Base-by-base conservation (phyloP, 2,113 vertebrate genomes). In the Xenopus laevis region DNA sequence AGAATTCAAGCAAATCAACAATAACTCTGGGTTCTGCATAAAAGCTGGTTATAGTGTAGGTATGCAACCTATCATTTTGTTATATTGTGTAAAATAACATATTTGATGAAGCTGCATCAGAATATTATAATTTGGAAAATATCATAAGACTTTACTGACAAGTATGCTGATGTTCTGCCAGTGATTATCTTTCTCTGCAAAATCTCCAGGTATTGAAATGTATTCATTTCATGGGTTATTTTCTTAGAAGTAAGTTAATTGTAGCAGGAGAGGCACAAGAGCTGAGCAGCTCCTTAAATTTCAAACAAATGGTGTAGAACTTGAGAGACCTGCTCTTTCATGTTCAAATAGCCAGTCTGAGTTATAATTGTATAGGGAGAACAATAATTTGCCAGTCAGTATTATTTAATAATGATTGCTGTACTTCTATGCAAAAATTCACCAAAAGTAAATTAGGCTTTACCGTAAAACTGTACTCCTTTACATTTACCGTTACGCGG, bases 201-300 rank as follows among this genome's bases (percentile, higher is more conserved):
- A 62, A 55, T 72, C 50, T 55, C 21, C 59, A 46, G 23, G 44
- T 55, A 74, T 67, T 74, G 63, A 74, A 20, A 67, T 58, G 20
- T 46, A 60, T 74, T 55, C 40, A 63, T 74, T 74, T 74, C 72
- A 74, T 59, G 72, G 59, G 30, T 20, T 17, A 72, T 72, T 74
- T 66, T 30, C 63, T 66, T 60, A 66, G 63, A 60, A 66, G 33
- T 7, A 18, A n/a, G 63, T 59, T 74, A 67, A 66, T 74, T 74
- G 72, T 55, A 74, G 62, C 15, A 21, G 65, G 53, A 55, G 44
- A 74, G 46, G 40, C 30, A 50, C 20, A 55, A 46, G 53, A 15
- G 21, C 59, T 52, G 59, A 46, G 45, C n/a, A 66, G 30, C 46
- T 74, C 23, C 62, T 57, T 59, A 65, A 57, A 18, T 57, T 69